Evolutionary conservation across 2,888 invertebrate species (phyloP).

Genomic region (Pasiphila rectangulata): DNA sequence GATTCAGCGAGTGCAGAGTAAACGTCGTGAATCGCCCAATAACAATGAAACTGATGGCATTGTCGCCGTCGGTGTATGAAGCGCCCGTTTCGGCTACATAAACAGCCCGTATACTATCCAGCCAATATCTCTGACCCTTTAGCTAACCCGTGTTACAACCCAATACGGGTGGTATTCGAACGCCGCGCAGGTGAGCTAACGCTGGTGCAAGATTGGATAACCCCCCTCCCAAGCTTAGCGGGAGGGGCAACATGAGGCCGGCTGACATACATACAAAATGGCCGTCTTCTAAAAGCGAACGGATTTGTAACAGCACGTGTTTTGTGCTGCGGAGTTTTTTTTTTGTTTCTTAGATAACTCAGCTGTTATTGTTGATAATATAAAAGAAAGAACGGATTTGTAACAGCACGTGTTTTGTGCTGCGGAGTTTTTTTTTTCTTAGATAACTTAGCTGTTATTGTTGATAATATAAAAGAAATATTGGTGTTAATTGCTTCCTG

Average conservation of each 20-base stretch:
- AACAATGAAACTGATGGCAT: constrained; percentile 81
- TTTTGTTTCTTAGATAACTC: background rate
- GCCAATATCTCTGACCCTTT: constrained; percentile 41
- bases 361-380: background rate
- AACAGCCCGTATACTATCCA: constrained; percentile 75
- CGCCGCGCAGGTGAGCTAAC: constrained; percentile 37
- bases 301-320: constrained; percentile 33
- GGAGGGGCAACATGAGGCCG: constrained; percentile 61
- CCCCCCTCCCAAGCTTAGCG: constrained; percentile 57
- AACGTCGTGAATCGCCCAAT: constrained; percentile 80
- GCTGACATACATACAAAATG: constrained; percentile 74
- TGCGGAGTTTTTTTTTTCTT: background rate
- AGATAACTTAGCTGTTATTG: background rate
- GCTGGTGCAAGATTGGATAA: constrained; percentile 48
- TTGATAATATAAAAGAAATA: constrained; percentile 24
- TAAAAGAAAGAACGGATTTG: constrained; percentile 37
- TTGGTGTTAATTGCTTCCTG: too few species aligned
- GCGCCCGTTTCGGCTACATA: constrained; percentile 81
- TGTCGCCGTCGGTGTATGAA: constrained; percentile 79
- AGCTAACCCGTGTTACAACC: constrained; percentile 31
- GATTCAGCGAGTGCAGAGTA: constrained; percentile 71
- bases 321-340: constrained; percentile 18
- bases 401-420: constrained; percentile 30
- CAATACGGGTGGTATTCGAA: constrained; percentile 40
- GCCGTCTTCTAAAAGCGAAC: constrained; percentile 59